Evolutionary conservation across 2,888 invertebrate species (phyloP).

Genomic region (Willowsia nigromaculata): DNA sequence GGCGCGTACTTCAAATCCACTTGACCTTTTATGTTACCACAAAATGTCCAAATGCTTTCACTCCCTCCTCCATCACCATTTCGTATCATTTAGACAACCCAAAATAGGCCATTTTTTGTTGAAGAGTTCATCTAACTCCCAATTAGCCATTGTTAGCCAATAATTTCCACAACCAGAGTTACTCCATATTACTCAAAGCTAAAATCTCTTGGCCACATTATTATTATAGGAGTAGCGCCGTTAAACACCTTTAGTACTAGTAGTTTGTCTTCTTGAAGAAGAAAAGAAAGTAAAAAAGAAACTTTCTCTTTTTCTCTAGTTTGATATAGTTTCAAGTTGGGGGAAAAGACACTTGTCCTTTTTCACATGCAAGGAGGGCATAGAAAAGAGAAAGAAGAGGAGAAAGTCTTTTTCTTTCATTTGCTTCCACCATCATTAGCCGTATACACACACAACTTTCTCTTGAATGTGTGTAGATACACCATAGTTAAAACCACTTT

Average conservation of each 20-base stretch:
- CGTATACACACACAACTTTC: not conserved
- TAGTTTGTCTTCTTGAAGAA: not conserved
- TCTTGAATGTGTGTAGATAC: not conserved
- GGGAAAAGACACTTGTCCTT: constrained; percentile 57
- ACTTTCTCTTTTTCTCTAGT: constrained; percentile 13
- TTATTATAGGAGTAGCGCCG: not conserved
- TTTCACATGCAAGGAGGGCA: constrained; percentile 14
- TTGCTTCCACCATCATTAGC: constrained; percentile 30
- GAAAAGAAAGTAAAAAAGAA: constrained; percentile 11
- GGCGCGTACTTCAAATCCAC: not conserved
- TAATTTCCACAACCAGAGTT: constrained; percentile 20
- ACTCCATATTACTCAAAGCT: no score
- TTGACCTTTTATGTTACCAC: not conserved
- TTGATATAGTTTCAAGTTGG: not conserved
- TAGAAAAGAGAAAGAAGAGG: not conserved
- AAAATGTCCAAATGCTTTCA: not conserved
- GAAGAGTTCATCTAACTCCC: constrained; percentile 46
- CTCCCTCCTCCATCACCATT: not conserved
- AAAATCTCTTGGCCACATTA: not conserved
- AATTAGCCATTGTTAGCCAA: constrained; percentile 53
- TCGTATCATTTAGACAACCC: not conserved
- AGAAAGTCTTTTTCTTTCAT: not conserved
- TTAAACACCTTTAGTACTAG: not conserved
- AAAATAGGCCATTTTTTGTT: constrained; percentile 44
- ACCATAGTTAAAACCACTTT: constrained; percentile 20